A percentile compares a stretch with the other conserved stretches of the same genome.
Evolutionary conservation across 2,113 vertebrate species (phyloP).

Genomic region (Lamprotornis superbus): DNA sequence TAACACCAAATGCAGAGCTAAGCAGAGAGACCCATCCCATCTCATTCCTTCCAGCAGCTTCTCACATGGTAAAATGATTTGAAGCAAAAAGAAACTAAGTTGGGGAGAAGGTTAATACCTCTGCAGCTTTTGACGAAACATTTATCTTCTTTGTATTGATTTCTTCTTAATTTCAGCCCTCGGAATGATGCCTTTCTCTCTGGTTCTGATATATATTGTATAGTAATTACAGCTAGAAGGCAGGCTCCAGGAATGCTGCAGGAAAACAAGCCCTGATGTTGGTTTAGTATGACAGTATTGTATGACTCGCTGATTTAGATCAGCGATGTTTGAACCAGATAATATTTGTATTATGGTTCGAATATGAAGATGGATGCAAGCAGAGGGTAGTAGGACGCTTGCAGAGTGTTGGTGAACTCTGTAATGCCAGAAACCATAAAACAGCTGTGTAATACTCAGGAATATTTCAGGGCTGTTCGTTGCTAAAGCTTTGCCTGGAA

Average conservation of each 20-base stretch:
- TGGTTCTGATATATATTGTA: constrained; percentile 63
- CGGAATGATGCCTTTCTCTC: constrained; percentile 62
- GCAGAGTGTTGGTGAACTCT: not conserved
- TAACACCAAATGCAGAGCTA: not conserved
- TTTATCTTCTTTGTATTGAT: constrained; percentile 75
- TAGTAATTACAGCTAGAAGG: constrained; percentile 72
- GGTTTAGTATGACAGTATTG: constrained; percentile 62
- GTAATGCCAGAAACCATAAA: not conserved
- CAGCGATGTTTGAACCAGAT: not conserved
- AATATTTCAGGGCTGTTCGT: not conserved
- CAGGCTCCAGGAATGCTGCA: constrained; percentile 50
- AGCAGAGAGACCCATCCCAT: not conserved
- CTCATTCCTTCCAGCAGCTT: not conserved
- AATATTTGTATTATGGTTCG: not conserved
- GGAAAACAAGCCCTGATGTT: constrained; percentile 60
- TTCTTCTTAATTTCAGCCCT: constrained; percentile 64
- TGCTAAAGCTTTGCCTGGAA: not conserved
- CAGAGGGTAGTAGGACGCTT: not conserved
- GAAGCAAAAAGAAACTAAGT: not conserved
- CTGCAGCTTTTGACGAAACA: constrained; percentile 55
- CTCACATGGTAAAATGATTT: not conserved
- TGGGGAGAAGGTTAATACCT: constrained; percentile 44
- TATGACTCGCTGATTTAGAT: constrained; percentile 35
- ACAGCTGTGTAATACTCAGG: not conserved
- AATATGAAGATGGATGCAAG: not conserved